Percentiles rank a stretch among this genome's conserved stretches.
Evolutionary conservation across 2,113 vertebrate genomes (phyloP).

Genomic region (Dendropsophus ebraccatus): DNA sequence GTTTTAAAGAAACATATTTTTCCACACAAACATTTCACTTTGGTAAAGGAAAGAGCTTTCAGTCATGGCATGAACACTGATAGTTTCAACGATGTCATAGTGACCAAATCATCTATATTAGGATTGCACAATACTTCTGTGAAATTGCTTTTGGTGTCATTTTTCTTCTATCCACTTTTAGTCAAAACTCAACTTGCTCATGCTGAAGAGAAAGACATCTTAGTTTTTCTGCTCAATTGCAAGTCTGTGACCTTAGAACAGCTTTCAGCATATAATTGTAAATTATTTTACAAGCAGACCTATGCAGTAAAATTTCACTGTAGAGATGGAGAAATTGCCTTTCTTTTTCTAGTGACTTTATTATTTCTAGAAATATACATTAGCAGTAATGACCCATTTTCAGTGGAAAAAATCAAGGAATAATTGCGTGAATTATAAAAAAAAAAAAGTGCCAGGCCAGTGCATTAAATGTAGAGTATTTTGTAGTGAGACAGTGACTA

Average conservation of each 20-base stretch:
- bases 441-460: neutral
- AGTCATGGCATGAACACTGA: neutral
- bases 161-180: constrained; percentile 46
- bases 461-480: neutral
- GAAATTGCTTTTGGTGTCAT: constrained; percentile 53
- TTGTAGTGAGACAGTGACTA: neutral
- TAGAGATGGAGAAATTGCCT: neutral
- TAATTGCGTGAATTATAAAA: neutral
- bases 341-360: neutral
- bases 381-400: constrained; percentile 20
- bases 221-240: constrained; percentile 36
- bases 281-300: constrained; percentile 11
- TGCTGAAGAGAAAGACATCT: constrained; percentile 39
- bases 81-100: constrained; percentile 34
- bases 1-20: neutral
- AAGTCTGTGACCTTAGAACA: constrained; percentile 25
- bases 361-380: constrained; percentile 21
- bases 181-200: constrained; percentile 34
- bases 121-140: constrained; percentile 11
- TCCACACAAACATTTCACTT: constrained; percentile 27
- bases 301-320: constrained; percentile 14
- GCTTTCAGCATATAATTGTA: constrained; percentile 34
- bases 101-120: constrained; percentile 39
- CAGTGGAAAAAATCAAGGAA: neutral
- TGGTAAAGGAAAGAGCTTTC: constrained; percentile 10